Conservation (phyloP, 2,113 vertebrate species). For the Himantopus leucocephalus region DNA sequence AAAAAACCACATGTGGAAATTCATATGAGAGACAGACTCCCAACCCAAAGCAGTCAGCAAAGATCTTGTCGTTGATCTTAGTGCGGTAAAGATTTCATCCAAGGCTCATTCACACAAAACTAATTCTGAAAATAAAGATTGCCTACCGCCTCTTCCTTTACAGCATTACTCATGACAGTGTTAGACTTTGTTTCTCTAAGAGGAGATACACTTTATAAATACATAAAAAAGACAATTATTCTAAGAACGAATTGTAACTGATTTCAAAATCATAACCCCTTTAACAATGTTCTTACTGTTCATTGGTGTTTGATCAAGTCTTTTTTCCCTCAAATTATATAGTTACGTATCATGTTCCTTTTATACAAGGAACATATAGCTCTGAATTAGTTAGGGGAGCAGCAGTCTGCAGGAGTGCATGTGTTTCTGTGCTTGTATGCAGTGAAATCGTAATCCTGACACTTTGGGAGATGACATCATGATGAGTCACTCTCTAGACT, state of each 20-base stretch:
- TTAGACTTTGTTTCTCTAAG: background rate
- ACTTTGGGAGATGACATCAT: background rate
- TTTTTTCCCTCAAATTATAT: background rate
- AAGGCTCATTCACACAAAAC: background rate
- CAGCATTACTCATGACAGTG: background rate
- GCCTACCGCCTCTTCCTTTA: background rate
- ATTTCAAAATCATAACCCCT: background rate
- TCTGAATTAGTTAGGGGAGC: background rate
- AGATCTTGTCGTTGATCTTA: slow-evolving; percentile 15
- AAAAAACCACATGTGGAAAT: background rate
- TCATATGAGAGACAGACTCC: background rate
- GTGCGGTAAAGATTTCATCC: background rate
- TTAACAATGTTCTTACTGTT: background rate
- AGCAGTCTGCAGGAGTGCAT: background rate
- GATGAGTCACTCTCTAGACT: slow-evolving; percentile 2
- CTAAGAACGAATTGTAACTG: background rate
- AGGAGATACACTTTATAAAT: background rate
- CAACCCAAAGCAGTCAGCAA: background rate
- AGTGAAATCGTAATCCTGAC: background rate
- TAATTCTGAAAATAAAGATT: slow-evolving; percentile 16
- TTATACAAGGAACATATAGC: background rate
- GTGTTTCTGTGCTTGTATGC: background rate
- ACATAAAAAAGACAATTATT: background rate
- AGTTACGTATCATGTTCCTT: background rate
- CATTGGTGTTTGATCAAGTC: background rate